Evolutionary conservation across 2,113 vertebrate genomes (phyloP), one percentile per base, ranked within the genome.

Genomic region (Callaeas wilsoni): DNA sequence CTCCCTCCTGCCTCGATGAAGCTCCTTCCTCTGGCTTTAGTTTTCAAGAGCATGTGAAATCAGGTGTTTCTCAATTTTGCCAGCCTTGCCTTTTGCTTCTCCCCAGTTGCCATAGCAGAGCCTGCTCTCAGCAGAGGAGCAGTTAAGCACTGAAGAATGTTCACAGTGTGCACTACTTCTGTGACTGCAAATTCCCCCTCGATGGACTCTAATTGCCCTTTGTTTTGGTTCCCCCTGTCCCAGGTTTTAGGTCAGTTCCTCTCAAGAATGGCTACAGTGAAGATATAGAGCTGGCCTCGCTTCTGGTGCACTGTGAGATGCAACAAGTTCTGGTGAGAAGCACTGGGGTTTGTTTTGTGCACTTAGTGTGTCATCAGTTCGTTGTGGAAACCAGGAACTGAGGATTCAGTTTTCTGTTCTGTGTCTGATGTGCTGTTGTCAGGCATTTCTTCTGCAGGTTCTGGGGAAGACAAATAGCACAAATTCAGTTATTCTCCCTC

Each of bases 201-300:
- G 30, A 21, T 59, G 86, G 17, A 53, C 21, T 87, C 33, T 91
- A 64, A 88, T 5, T 85, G 39, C 64, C 6, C 30, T 93, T 70
- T 88, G 11, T 75, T 22, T 94, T 13, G 44, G 41, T 76, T 84
- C 10, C 6, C 37, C 29, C 35, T 27, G 6, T 7, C 26, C 25
- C 96, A 99, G 99, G 99, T 53, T 99, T 99, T 86, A 98, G 99
- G 67, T 98, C 98, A 3, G 98, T 99, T 42, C 99, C 99, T 79
- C 98, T 99, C 55, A 99, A 99, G 96, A 99, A 99, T 0, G 99
- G 99, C 62, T 99, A 98, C 73, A 99, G 97, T 59, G 99, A 99
- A 95, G 98, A 98, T 75, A 96, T 99, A 29, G 99, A 99, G 92
- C 97, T 99, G 90, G 98, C 99, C 0, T 99, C 99, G 6, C 98